A percentile compares a stretch with the other conserved stretches of the same genome.
Conservation (phyloP, 1,140 invertebrate species). For the Lepeophtheirus salmonis region DNA sequence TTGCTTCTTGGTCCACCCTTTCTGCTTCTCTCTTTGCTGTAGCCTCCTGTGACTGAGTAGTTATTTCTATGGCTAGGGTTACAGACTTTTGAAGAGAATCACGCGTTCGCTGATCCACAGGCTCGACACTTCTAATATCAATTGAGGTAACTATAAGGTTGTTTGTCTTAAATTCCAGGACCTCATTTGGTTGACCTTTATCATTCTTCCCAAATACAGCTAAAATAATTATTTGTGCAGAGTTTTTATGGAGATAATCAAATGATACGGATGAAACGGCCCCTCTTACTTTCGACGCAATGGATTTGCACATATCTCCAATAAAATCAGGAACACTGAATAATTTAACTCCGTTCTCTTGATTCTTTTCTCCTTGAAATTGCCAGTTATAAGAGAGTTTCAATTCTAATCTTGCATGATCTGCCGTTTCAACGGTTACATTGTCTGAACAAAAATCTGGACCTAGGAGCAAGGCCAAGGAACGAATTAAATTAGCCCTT, state of each 20-base stretch:
- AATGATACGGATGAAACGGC: conserved; percentile 33
- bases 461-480: conserved; percentile 32
- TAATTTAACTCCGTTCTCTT: conserved; percentile 27
- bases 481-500: conserved; percentile 32
- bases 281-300: conserved; percentile 34
- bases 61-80: conserved; percentile 33
- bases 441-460: conserved; percentile 37
- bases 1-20: conserved; percentile 34
- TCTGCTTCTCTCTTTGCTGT: conserved; percentile 35
- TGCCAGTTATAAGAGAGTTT: conserved; percentile 37
- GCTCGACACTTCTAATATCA: conserved; percentile 36
- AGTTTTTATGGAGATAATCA: conserved; percentile 36
- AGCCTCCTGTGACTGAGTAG: conserved; percentile 34
- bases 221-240: conserved; percentile 32
- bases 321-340: conserved; percentile 36
- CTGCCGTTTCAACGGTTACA: too few species aligned
- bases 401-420: conserved; percentile 34
- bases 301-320: too few species aligned
- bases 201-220: conserved; percentile 35
- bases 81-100: conserved; percentile 36
- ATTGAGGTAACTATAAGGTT: conserved; percentile 34
- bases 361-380: conserved; percentile 27
- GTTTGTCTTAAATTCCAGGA: conserved; percentile 32
- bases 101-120: conserved; percentile 35
- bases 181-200: conserved; percentile 29